Evolutionary conservation across 2,888 invertebrate species (phyloP).

Genomic region (Drosophila anomalata): DNA sequence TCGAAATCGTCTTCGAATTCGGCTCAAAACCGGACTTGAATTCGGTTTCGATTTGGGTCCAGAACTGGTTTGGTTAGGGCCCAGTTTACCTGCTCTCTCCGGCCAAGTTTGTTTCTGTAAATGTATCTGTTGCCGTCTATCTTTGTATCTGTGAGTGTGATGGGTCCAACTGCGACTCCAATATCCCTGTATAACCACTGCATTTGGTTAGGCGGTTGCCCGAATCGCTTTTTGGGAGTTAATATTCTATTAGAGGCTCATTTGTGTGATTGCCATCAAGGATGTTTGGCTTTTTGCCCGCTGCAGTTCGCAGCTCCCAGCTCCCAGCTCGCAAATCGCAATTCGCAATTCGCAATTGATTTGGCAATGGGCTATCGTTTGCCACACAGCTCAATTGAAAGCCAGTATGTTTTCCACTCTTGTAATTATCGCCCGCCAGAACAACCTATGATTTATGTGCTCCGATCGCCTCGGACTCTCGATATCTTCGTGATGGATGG

Average conservation of each 20-base stretch:
- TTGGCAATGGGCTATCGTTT: constrained; percentile 31
- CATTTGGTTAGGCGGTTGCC: constrained; percentile 47
- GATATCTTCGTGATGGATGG: constrained; percentile 73
- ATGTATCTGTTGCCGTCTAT: constrained; percentile 42
- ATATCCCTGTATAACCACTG: constrained; percentile 35
- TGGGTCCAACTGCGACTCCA: constrained; percentile 31
- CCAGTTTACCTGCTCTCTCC: constrained; percentile 60
- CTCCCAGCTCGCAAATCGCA: constrained; percentile 27
- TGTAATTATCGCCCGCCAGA: constrained; percentile 60
- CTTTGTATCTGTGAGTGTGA: constrained; percentile 34
- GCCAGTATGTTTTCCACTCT: constrained; percentile 53
- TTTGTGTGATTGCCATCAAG: constrained; percentile 82
- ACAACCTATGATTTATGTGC: constrained; percentile 65
- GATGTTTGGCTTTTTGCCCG: constrained; percentile 57
- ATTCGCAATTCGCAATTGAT: constrained; percentile 44
- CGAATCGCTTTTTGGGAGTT: constrained; percentile 75
- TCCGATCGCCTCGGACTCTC: constrained; percentile 44
- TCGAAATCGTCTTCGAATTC: constrained; percentile 53
- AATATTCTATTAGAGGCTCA: constrained; percentile 83
- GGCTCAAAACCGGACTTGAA: constrained; percentile 66
- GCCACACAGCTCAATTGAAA: constrained; percentile 55
- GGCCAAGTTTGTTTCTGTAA: constrained; percentile 6
- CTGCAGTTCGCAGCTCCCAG: not conserved
- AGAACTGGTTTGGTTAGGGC: constrained; percentile 63
- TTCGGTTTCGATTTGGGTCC: constrained; percentile 26